Evolutionary conservation across 2,888 invertebrate genomes (phyloP).

Genomic region (Apamea sordens): DNA sequence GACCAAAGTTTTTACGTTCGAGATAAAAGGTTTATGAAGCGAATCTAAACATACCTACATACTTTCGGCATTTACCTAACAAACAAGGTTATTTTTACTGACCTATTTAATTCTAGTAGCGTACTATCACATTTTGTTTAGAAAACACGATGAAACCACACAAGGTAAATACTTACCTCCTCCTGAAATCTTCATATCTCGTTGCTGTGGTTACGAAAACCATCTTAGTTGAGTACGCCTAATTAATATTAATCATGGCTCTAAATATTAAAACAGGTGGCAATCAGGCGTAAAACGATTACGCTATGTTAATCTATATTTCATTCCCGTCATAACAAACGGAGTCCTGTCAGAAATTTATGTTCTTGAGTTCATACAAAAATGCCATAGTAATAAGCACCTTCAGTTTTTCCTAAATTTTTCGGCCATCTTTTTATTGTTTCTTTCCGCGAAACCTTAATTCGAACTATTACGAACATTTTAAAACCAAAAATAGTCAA

Average conservation of each 20-base stretch:
- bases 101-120: background rate
- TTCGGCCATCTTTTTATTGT: background rate
- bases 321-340: background rate
- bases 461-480: no score
- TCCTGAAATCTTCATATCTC: constrained; percentile 5
- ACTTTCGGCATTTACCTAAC: background rate
- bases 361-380: background rate
- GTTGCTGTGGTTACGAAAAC: constrained; percentile 18
- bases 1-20: constrained; percentile 13
- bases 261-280: constrained; percentile 26
- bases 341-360: background rate
- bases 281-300: constrained; percentile 19
- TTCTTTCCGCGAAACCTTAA: no score
- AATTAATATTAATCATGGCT: constrained; percentile 40
- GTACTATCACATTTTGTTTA: background rate
- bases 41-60: constrained; percentile 7
- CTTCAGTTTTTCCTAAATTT: background rate
- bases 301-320: constrained; percentile 13
- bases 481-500: no score
- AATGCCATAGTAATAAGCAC: background rate
- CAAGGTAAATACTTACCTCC: background rate
- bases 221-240: constrained; percentile 10
- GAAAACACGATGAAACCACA: background rate
- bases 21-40: constrained; percentile 20
- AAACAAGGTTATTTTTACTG: background rate